Conservation (phyloP, 2,797 vertebrate species). For the Vultur gryphus region DNA sequence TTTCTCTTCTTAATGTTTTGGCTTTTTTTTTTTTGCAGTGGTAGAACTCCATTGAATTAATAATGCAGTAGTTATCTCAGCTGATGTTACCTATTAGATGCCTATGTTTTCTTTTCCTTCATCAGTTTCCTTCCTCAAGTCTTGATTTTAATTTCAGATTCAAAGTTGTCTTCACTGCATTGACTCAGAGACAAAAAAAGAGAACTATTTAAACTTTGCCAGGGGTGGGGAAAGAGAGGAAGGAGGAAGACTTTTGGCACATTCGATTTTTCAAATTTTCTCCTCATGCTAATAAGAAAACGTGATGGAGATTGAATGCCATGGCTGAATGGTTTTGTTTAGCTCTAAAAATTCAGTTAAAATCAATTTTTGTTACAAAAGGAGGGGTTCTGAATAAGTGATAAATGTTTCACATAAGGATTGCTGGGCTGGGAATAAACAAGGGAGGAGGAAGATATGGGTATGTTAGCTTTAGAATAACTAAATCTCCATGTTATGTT, state of each 20-base stretch:
- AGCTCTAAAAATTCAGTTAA: neutral
- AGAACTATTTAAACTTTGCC: neutral
- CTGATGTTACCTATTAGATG: neutral
- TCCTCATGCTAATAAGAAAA: neutral
- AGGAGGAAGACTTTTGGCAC: neutral
- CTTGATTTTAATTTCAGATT: neutral
- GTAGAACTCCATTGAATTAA: neutral
- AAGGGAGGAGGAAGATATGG: neutral
- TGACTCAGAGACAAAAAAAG: neutral
- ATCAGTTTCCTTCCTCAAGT: neutral
- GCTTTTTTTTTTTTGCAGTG: neutral
- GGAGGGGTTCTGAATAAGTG: neutral
- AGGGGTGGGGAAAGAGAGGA: neutral
- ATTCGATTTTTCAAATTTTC: neutral
- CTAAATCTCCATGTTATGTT: neutral
- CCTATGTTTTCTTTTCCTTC: neutral
- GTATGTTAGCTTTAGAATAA: neutral
- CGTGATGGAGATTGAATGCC: neutral
- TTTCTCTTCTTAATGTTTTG: neutral
- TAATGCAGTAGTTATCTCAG: neutral
- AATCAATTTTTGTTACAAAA: neutral
- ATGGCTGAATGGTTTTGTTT: neutral
- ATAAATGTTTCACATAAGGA: neutral
- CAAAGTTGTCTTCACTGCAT: neutral
- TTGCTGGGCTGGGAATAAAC: neutral